These are phyloP conservation scores for Beroe forskalii DNA, from an alignment of 37 sponge, comb jelly and placozoan species.

Conservation along the genomic window DNA sequence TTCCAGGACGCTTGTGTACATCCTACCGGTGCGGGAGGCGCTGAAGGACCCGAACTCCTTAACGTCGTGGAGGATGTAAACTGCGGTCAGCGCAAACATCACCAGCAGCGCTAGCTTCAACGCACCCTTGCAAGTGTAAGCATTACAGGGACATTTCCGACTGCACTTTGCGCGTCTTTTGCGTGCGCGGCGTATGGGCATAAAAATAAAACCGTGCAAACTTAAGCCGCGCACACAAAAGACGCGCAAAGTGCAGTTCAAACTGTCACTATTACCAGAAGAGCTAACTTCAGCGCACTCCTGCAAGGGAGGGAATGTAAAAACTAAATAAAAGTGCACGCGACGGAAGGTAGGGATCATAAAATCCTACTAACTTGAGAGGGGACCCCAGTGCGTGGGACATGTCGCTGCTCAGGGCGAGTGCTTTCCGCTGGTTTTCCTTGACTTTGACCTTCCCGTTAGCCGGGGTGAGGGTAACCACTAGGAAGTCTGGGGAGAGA, in stretches of 20 bases:
- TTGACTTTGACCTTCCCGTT: background rate
- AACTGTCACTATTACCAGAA: too few relatives aligned
- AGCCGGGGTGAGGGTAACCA: conserved; percentile 2
- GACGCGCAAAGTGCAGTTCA: too few relatives aligned
- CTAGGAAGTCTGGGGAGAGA: conserved; percentile 39
- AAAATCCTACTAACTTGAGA: conserved; percentile 48
- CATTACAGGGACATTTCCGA: too few relatives aligned
- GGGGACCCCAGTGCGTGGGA: conserved; percentile 51
- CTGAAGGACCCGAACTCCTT: conserved; percentile 41
- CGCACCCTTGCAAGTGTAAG: conserved; percentile 55
- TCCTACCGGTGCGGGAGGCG: conserved; percentile 29
- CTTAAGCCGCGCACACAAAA: too few relatives aligned
- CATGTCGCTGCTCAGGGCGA: conserved; percentile 32
- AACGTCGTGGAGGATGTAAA: conserved; percentile 7
- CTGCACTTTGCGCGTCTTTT: too few relatives aligned
- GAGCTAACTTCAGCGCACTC: too few relatives aligned
- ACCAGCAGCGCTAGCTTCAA: conserved; percentile 6
- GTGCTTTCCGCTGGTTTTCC: conserved; percentile 24
- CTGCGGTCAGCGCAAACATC: background rate
- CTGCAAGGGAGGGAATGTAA: too few relatives aligned
- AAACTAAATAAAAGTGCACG: too few relatives aligned
- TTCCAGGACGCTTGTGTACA: background rate
- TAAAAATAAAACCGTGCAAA: too few relatives aligned
- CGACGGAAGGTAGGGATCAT: too few relatives aligned
- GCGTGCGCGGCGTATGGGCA: too few relatives aligned